These are phyloP conservation scores for Aleadryas rufinucha DNA, from an alignment of 2,113 vertebrate genomes.

Conservation along the genomic window DNA sequence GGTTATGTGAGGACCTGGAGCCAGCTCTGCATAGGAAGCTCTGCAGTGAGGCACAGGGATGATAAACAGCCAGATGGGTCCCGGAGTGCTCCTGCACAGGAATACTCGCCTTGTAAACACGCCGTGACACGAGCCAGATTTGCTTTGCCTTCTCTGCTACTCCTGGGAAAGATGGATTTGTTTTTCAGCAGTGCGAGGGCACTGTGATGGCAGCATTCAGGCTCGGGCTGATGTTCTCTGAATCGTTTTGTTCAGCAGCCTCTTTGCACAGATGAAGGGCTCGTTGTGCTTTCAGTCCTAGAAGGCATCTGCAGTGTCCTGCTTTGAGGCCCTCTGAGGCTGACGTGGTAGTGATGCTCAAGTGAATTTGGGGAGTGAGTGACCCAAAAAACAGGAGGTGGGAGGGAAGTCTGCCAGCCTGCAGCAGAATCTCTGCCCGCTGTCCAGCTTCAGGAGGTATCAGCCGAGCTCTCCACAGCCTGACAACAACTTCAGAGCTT, in stretches of 20 bases:
- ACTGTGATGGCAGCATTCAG: conserved; percentile 19
- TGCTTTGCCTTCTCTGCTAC: conserved; percentile 29
- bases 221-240: background rate
- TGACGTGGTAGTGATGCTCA: background rate
- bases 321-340: background rate
- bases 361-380: background rate
- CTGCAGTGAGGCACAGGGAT: conserved; percentile 30
- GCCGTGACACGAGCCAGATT: conserved; percentile 42
- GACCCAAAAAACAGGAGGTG: background rate
- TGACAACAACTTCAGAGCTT: background rate
- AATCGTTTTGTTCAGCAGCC: background rate
- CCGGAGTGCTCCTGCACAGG: background rate
- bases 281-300: background rate
- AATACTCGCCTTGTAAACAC: conserved; percentile 40
- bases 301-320: background rate
- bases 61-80: conserved; percentile 48
- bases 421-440: background rate
- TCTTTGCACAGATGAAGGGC: background rate
- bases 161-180: conserved; percentile 34
- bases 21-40: conserved; percentile 35
- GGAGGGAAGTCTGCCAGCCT: background rate
- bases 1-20: conserved; percentile 57
- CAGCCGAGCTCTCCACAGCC: background rate
- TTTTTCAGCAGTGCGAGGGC: conserved; percentile 23
- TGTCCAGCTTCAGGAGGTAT: background rate